Base-by-base conservation (phyloP, 1,140 invertebrate species). In the Protaetia brevitarsis region DNA sequence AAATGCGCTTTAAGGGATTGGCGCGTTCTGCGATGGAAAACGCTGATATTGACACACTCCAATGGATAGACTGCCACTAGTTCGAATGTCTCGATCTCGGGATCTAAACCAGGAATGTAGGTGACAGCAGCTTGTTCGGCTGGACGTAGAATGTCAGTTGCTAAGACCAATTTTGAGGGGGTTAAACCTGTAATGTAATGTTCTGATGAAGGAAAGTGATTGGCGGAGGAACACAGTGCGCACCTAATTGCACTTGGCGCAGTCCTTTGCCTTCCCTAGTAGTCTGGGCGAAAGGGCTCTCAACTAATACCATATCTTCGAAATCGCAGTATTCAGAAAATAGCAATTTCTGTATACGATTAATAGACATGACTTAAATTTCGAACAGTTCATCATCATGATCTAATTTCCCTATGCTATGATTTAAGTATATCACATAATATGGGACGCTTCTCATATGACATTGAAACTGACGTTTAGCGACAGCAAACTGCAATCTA, bases 281-380 rank as follows among this genome's bases (percentile, higher is more conserved):
- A 0, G 84, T 87, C 74, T 88, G 83, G 6, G 82, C 83, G 72
- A 88, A 88, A 2, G 83, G 82, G 59, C 84, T 86, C 72, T 87
- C 86, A 26, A 87, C 78, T 60, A 87, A 70, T 28, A 88, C 79
- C 61, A 74, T 79, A 28, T 87, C 85, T 30, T 81, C 79, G 51
- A 86, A 82, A 61, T 86, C 82, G 28, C 77, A 76, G 69, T 85
- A 85, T 71, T 87, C 85, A n/a, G 82, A 82, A 34, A 80, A 77
- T 28, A 87, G 69, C 21, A 88, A 72, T 71, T 82, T 85, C 71
- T 82, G 80, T 36, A 87, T 84, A 66, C 83, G 79, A 66, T 81
- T 82, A 62, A 79, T 74, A 64, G 79, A 78, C 78, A 80, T 78
- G 60, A 68, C 67, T 65, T 68, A 64, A 64, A 68, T 69, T 69